A percentile compares a stretch with the other conserved stretches of the same genome.
Conservation (phyloP, 2,797 vertebrate genomes). For the Sebastes nivosus region DNA sequence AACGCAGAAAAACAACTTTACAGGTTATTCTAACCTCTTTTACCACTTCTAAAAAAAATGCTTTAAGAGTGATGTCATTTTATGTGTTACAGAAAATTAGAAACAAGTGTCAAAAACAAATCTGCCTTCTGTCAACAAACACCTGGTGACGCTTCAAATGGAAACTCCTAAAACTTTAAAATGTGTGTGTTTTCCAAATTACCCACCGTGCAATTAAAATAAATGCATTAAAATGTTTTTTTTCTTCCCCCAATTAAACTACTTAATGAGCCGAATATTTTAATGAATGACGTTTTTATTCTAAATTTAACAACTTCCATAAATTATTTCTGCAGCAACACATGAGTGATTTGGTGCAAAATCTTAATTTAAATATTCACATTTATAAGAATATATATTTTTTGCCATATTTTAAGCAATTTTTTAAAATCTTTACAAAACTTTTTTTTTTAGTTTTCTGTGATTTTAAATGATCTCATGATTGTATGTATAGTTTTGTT, state of each 20-base stretch:
- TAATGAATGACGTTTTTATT: not conserved
- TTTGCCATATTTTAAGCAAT: not conserved
- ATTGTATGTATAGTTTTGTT: not conserved
- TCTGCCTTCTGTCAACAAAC: constrained; percentile 47
- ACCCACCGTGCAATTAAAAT: not conserved
- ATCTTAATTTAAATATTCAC: not conserved
- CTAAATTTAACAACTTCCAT: not conserved
- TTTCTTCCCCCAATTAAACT: not conserved
- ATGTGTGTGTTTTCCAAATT: not conserved
- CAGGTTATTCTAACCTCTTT: constrained; percentile 41
- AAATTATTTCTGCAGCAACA: not conserved
- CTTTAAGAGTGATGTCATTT: constrained; percentile 5
- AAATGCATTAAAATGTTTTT: not conserved
- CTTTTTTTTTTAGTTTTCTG: not conserved
- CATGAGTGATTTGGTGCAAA: not conserved
- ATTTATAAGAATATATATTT: not conserved
- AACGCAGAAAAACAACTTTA: constrained; percentile 17
- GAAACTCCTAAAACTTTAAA: not conserved
- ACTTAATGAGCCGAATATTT: not conserved
- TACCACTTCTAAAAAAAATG: constrained; percentile 5
- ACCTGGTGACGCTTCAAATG: constrained; percentile 34
- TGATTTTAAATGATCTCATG: not conserved
- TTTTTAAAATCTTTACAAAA: too few species aligned
- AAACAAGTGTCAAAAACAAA: constrained; percentile 57
- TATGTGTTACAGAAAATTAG: constrained; percentile 34